Base-by-base conservation (phyloP, 1,140 invertebrate genomes). In the Anthonomus grandis region DNA sequence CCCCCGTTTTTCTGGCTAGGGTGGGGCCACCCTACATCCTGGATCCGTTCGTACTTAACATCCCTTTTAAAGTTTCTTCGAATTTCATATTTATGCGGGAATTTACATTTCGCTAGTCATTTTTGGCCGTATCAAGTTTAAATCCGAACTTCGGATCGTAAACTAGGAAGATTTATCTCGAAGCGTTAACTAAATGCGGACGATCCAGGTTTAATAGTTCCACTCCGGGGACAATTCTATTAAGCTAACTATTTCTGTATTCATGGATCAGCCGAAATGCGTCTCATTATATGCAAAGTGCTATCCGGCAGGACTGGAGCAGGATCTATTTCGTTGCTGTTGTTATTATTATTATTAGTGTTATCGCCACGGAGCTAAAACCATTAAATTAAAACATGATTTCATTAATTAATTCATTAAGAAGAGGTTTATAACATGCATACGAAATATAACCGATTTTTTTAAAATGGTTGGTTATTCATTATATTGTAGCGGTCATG, bases 151-250 rank as follows among this genome's bases (percentile, higher is more conserved):
- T 19, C n/a, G 23, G n/a, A 13, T 27, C 50, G 50, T 53, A 44
- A 53, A 44, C 25, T 48, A 48, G 37, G 10, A n/a, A 25, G 44
- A 53, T 53, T 53, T 53, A 55, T 55, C 34, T 55, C 34, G 41
- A 38, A 27, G 27, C 22, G 44, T 25, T 45, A 56, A 39, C 52
- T 54, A 54, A 54, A 53, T 44, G 51, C 38, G 51, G 19, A n/a
- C n/a, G n/a, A 54, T 54, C 52, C 44, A 45, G 52, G 27, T 45
- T 54, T 54, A 54, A 54, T 54, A 54, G 52, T 54, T 54, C 38
- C 34, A 56, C 39, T 56, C 41, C 18, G 53, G 53, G 53, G 53
- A 56, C 53, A 56, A 56, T 56, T 56, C 44, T 47, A 56, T 56
- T 56, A 56, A 36, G 44, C 44, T 41, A 49, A 23, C 53, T 56